phyloP scores from a whole-genome alignment of 1,140 invertebrate species.

The Polypedilum vanderplanki region DNA sequence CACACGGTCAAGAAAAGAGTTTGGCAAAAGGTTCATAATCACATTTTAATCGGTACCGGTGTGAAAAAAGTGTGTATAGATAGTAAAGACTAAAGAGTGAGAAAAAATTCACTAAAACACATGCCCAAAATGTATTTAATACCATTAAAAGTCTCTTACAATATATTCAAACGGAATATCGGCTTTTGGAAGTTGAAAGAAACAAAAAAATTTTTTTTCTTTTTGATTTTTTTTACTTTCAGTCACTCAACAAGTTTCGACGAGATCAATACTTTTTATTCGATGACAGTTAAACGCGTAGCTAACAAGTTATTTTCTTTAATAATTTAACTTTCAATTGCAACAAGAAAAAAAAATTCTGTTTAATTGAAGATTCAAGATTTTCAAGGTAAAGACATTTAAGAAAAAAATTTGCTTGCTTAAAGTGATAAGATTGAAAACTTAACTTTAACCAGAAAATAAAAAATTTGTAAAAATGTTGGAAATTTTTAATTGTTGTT shows the following conservation, averaged over 20 bases:
- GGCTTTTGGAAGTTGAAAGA: background rate
- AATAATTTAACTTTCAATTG: background rate
- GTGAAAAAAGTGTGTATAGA: background rate
- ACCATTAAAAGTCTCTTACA: background rate
- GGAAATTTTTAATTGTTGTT: no score
- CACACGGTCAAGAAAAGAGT: background rate
- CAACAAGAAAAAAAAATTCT: background rate
- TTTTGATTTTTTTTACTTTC: background rate
- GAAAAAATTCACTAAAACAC: background rate
- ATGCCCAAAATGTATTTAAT: background rate
- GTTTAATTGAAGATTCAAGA: background rate
- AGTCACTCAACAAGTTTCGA: slow-evolving; percentile 10
- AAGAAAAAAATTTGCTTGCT: background rate
- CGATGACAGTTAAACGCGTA: background rate
- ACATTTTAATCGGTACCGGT: slow-evolving; percentile 4
- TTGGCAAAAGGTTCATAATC: slow-evolving; percentile 18
- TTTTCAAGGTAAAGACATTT: no score
- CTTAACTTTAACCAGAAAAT: no score
- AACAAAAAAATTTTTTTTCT: background rate
- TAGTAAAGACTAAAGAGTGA: background rate
- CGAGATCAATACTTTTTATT: background rate
- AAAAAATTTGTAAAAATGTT: no score
- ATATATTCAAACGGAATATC: background rate
- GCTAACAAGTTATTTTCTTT: background rate
- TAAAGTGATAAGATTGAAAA: no score